phyloP scores from a whole-genome alignment of 2,113 vertebrate genomes.

The Addax nasomaculatus region DNA sequence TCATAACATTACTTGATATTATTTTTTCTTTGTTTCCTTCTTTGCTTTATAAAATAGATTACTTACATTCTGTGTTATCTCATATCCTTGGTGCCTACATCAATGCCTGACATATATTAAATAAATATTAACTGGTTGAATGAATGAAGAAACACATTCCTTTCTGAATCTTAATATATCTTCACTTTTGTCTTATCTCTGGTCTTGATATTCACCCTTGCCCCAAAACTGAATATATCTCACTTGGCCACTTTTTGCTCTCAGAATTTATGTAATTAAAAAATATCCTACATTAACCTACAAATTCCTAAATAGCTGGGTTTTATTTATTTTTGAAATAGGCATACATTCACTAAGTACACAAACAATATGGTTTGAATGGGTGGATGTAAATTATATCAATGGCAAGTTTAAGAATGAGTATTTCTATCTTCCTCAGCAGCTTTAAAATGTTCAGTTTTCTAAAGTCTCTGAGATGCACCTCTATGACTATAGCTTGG shows the following conservation, averaged over 20 bases:
- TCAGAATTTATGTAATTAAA: background rate
- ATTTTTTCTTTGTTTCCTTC: background rate
- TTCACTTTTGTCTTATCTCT: background rate
- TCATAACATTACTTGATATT: background rate
- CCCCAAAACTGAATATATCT: background rate
- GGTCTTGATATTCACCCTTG: background rate
- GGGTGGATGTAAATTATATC: background rate
- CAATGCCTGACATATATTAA: background rate
- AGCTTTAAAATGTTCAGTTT: background rate
- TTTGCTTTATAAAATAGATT: background rate
- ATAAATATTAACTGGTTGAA: background rate
- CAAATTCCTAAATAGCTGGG: background rate
- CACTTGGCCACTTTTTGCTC: background rate
- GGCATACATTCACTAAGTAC: background rate
- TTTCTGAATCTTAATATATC: background rate
- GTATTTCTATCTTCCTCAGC: background rate
- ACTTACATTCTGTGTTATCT: background rate
- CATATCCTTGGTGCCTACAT: background rate
- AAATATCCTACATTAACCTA: background rate
- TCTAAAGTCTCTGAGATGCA: background rate
- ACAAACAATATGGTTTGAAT: conserved; percentile 19
- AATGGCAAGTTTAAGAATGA: background rate
- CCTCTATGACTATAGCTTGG: background rate
- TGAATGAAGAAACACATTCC: background rate
- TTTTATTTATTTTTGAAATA: background rate